These are phyloP conservation scores for Notiomystis cincta DNA, from an alignment of 2,113 vertebrate genomes.

Conservation along the genomic window DNA sequence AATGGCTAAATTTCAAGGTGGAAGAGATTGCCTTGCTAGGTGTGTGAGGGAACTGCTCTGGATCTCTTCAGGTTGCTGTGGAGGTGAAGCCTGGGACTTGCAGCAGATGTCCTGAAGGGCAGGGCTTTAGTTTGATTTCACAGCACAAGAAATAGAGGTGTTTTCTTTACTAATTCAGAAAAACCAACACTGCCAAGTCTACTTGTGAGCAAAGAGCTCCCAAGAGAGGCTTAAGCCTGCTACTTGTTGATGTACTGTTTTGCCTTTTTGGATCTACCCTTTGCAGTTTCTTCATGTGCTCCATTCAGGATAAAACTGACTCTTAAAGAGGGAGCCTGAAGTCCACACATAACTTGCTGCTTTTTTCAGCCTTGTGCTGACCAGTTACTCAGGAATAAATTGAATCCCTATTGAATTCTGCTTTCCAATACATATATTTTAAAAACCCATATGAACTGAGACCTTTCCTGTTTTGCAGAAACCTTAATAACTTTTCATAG, in stretches of 20 bases:
- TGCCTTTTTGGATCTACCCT: background rate
- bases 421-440: background rate
- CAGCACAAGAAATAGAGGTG: background rate
- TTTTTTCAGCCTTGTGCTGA: conserved; percentile 21
- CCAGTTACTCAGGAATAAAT: background rate
- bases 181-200: background rate
- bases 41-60: background rate
- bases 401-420: background rate
- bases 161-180: background rate
- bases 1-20: background rate
- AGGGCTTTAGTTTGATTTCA: background rate
- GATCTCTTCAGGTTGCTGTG: background rate
- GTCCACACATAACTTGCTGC: background rate
- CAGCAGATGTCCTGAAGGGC: background rate
- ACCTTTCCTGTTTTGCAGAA: background rate
- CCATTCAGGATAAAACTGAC: background rate
- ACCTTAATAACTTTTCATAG: background rate
- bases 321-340: background rate
- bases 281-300: background rate
- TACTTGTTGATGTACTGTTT: background rate
- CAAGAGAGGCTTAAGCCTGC: background rate
- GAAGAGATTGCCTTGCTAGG: background rate
- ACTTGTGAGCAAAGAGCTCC: background rate
- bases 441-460: background rate
- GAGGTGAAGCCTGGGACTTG: background rate